Evolutionary conservation across 2,797 vertebrate genomes (phyloP), one percentile per base, ranked within the genome.

Genomic region (Ptychobarbus kaznakovi): DNA sequence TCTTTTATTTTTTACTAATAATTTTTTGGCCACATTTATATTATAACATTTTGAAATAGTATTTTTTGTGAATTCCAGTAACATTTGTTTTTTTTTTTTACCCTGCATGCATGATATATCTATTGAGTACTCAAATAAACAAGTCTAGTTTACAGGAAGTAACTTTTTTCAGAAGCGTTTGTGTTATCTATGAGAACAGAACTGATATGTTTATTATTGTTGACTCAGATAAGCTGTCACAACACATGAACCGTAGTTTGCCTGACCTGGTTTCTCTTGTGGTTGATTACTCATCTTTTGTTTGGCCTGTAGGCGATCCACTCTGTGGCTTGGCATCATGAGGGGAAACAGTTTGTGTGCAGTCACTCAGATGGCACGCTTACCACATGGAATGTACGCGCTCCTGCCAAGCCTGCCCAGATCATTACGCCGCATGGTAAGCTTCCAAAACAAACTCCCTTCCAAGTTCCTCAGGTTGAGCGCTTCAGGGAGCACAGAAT

Each of bases 361-460:
- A 99, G 98, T 94, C 98, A 99, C 94, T 99, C 98, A 32, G 98
- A 99, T 91, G 98, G 98, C 87, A 97, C 97, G 74, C 94, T 99
- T 95, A 99, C 97, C 91, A 97, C 96, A 92, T 99, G 98, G 98
- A 98, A 97, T 92, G 92, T 99, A 93, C 96, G 96, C 88, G 95
- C 95, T 85, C 96, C 97, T 69, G 92, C 96, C 88, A 99, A 97
- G 92, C 94, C 97, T 81, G 93, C 94, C 69, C 97, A 98, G 95
- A 99, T 97, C 92, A 97, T 98, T 95, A 98, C 97, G 56, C 98
- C 98, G 82, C 98, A 99, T 16, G 98, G 98, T 99, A 96, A 93
- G 95, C 85, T 85, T 74, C 63, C 79, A 65, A 85, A 86, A 83
- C 82, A 25, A 16, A 85, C 46, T 56, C 49, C 22, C 11, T 75